Evolutionary conservation across 2,113 vertebrate genomes (phyloP).

Genomic region (Antigone vipio): DNA sequence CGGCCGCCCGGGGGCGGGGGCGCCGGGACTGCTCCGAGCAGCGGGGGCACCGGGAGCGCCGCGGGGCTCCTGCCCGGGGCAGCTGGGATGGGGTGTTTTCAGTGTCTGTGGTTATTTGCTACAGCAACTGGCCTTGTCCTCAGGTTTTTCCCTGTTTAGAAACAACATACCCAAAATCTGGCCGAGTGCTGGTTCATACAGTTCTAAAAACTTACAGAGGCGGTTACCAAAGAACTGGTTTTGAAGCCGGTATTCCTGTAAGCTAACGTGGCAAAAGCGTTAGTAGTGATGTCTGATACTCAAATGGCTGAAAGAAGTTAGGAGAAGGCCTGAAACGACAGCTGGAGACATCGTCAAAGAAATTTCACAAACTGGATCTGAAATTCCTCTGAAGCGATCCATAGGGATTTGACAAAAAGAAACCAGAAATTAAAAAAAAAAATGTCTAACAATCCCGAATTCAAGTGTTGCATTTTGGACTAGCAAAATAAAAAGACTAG

Average conservation of each 20-base stretch:
- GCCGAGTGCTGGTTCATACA: accelerated
- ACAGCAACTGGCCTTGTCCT: accelerated
- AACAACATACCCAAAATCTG: background rate
- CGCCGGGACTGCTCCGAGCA: too few species aligned
- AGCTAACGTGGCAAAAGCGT: accelerated
- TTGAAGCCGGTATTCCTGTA: background rate
- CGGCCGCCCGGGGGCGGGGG: too few species aligned
- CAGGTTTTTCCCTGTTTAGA: background rate
- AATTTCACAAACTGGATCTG: background rate
- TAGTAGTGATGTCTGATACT: background rate
- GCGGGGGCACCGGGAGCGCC: accelerated
- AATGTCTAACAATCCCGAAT: background rate
- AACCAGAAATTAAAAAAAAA: background rate
- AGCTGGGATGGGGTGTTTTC: accelerated
- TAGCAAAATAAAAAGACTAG: background rate
- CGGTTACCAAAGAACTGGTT: accelerated
- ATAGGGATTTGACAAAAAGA: background rate
- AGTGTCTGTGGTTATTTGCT: accelerated
- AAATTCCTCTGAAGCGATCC: background rate
- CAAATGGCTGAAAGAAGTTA: background rate
- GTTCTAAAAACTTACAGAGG: background rate
- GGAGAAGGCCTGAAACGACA: background rate
- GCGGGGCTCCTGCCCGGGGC: accelerated
- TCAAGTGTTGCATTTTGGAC: background rate
- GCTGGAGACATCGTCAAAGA: background rate